Evolutionary conservation across 2,113 vertebrate genomes (phyloP).

Genomic region (Lipotes vexillifer): DNA sequence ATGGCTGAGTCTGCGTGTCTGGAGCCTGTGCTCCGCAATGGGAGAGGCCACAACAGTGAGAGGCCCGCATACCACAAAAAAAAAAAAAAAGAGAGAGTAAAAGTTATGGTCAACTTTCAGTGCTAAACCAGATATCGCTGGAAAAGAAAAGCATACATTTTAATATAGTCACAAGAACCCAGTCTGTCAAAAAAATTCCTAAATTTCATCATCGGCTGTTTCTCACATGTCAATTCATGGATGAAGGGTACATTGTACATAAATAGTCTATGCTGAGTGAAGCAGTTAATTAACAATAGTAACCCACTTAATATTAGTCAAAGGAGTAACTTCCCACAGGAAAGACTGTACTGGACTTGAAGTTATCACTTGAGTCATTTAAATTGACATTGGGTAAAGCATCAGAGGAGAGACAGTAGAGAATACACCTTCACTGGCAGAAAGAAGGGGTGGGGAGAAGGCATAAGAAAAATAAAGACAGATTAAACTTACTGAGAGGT

Average conservation of each 20-base stretch:
- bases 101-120: not conserved
- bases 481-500: not conserved
- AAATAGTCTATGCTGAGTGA: not conserved
- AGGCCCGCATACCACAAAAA: too few species aligned
- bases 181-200: not conserved
- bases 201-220: conserved; percentile 8
- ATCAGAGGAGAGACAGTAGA: not conserved
- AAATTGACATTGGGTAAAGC: conserved; percentile 16
- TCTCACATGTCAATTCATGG: not conserved
- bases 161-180: not conserved
- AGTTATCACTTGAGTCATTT: conserved; percentile 24
- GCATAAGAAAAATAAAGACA: not conserved
- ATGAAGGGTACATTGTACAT: not conserved
- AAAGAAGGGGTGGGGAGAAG: not conserved
- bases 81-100: too few species aligned
- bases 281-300: conserved; percentile 10
- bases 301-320: conserved; percentile 16
- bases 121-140: not conserved
- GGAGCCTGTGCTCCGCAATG: too few species aligned
- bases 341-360: conserved; percentile 23
- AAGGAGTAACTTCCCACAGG: conserved; percentile 40
- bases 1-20: too few species aligned
- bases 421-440: not conserved
- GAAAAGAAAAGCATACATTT: not conserved
- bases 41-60: too few species aligned